Base-by-base conservation (phyloP, 37 sponge, comb jelly and placozoan genomes). In the Aphrocallistes beatrix region DNA sequence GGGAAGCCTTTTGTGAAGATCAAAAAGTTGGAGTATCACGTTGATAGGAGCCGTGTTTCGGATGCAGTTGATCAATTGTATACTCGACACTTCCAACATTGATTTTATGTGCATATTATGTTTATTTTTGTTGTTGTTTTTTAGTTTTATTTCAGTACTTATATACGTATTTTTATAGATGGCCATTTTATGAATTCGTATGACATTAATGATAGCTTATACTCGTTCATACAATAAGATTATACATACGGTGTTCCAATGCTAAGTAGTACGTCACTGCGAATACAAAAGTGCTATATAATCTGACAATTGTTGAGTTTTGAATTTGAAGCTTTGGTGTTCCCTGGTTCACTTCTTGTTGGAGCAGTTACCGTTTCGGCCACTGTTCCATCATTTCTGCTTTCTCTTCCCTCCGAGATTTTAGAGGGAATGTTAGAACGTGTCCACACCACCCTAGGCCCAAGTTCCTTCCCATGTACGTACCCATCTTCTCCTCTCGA, bases 141-240 rank as follows among this genome's bases (percentile, higher is more conserved):
- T n/a, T n/a, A n/a, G n/a, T n/a, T n/a, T n/a, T n/a, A n/a, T n/a
- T n/a, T n/a, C n/a, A n/a, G n/a, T n/a, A 60, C n/a, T 60, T 25
- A 13, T 19, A 60, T 60, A 32, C 75, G n/a, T 60, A 60, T 60
- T 60, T 13, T 60, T 60, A 28, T 6, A 42, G 6, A 42, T 42
- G 13, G n/a, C 75, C n/a, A 32, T 6, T 60, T 60, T 19, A 25
- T 25, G 6, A 60, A 25, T 60, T 21, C 75, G n/a, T n/a, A n/a
- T n/a, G n/a, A n/a, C n/a, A n/a, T n/a, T n/a, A 60, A 60, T 60
- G 75, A 60, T 60, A 60, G n/a, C n/a, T 60, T 13, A 60, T 47
- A 60, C 21, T 60, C 75, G 75, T 19, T 60, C 3, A 60, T 32
- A 21, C 32, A 32, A 60, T 32, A 32, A 3, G n/a, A 60, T 60